Base-by-base conservation (phyloP, 2,888 invertebrate species). In the Drosophila rubida region DNA sequence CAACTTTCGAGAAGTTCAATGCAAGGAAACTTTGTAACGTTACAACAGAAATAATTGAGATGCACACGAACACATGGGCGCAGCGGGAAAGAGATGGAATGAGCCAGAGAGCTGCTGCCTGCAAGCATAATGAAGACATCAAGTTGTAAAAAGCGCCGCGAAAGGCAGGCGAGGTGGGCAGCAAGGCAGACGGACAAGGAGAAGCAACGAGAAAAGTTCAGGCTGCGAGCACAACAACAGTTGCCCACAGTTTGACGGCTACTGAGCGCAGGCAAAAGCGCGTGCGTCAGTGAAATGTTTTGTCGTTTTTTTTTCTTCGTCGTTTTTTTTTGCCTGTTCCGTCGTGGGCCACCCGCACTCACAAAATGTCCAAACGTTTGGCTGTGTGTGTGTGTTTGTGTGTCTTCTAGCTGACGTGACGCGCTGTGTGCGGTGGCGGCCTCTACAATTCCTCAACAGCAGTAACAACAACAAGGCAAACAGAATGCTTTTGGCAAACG, bases 41-140 rank as follows among this genome's bases (percentile, higher is more conserved):
- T 74, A 77, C 73, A 66, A 32, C 57, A 82, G 83, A 86, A 86
- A 88, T 88, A 88, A 83, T 88, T 86, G 78, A 83, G 87, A 65
- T 75, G 72, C 77, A 64, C 45, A 73, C 49, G 64, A n/a, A 42
- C 6, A 51, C 25, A 51, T 32, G 58, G 2, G 35, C 39, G 30
- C 23, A 51, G 46, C 45, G 41, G 45, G 50, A 45, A 51, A 54
- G n/a, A 45, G 55, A 13, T 45, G 37, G 19, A 37, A 45, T 11
- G 35, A 51, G 53, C 54, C 59, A 65, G 57, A 69, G 59, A 32
- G 32, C 32, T 32, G 32, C 32, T 32, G 32, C 32, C 60, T 58
- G 64, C 65, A 69, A 32, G 59, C 63, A 83, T 89, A 83, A 87
- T 87, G 89, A 87, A 87, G 87, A 87, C 87, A 89, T 87, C 83